phyloP scores from a whole-genome alignment of 2,113 vertebrate genomes.

The Crocuta crocuta region DNA sequence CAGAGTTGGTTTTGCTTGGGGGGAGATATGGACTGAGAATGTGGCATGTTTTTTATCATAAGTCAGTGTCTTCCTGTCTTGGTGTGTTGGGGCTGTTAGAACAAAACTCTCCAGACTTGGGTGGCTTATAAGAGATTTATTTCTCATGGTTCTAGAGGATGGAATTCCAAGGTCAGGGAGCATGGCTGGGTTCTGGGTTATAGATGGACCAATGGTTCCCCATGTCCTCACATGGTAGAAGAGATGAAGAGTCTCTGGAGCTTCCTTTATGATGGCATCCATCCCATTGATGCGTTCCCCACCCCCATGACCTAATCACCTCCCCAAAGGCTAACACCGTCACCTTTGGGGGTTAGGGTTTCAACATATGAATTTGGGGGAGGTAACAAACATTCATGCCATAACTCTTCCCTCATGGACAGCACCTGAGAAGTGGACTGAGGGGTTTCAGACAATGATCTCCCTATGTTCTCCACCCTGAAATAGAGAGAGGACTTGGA shows the following conservation, averaged over 20 bases:
- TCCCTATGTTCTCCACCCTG: background rate
- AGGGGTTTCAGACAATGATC: background rate
- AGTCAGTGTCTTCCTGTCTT: background rate
- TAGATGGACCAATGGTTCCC: background rate
- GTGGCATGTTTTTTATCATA: background rate
- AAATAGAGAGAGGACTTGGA: background rate
- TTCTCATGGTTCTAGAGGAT: no score
- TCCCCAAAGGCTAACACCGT: background rate
- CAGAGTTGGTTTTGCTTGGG: background rate
- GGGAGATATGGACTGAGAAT: no score
- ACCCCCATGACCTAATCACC: background rate
- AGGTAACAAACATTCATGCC: background rate
- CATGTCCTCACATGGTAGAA: background rate
- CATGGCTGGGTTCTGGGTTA: background rate
- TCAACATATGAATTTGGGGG: background rate
- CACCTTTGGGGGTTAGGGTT: background rate
- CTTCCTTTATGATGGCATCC: background rate
- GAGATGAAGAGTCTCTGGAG: background rate
- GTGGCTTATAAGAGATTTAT: background rate
- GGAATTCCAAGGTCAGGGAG: background rate
- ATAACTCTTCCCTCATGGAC: fast-evolving
- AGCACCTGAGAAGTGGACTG: background rate
- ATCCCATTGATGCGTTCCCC: no score
- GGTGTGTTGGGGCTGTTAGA: background rate
- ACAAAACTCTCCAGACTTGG: background rate